Percentiles rank a stretch among this genome's conserved stretches.
These are phyloP conservation scores for Heliconius sara DNA, from an alignment of 2,888 invertebrate species.

Conservation along the genomic window DNA sequence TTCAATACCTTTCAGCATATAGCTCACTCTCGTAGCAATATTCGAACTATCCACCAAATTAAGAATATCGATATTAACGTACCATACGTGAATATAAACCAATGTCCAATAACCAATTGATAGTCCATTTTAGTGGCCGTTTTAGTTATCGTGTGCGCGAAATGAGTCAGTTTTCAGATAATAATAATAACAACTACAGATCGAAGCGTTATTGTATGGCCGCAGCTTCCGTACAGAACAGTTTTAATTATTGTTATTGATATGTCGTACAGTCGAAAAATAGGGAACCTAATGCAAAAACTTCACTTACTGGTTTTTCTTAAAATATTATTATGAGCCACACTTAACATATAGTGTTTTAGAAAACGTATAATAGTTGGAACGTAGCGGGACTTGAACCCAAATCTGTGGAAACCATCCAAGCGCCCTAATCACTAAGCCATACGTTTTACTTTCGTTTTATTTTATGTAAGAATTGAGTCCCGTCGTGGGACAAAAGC, in stretches of 20 bases:
- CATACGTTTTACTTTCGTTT: too few species aligned
- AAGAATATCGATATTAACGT: conserved; percentile 3
- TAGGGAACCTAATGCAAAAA: not conserved
- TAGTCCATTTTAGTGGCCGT: not conserved
- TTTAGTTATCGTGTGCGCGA: conserved; percentile 3
- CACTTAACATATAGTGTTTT: not conserved
- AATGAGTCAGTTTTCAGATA: conserved; percentile 18
- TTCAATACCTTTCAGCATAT: too few species aligned
- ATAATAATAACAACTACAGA: conserved; percentile 13
- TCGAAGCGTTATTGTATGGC: not conserved
- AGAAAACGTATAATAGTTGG: too few species aligned
- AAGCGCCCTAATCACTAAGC: too few species aligned
- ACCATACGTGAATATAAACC: not conserved
- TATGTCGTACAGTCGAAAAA: not conserved
- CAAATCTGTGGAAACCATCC: too few species aligned
- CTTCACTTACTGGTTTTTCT: not conserved
- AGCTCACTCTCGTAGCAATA: not conserved
- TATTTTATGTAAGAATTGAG: too few species aligned
- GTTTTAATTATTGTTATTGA: not conserved
- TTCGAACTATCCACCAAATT: not conserved
- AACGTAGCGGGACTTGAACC: too few species aligned
- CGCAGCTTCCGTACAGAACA: conserved; percentile 5
- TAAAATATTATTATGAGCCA: not conserved
- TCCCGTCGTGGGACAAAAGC: too few species aligned
- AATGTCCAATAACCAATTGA: conserved; percentile 9